phyloP scores from a whole-genome alignment of 2,797 vertebrate species.

The Amblyopsis hoosieri region DNA sequence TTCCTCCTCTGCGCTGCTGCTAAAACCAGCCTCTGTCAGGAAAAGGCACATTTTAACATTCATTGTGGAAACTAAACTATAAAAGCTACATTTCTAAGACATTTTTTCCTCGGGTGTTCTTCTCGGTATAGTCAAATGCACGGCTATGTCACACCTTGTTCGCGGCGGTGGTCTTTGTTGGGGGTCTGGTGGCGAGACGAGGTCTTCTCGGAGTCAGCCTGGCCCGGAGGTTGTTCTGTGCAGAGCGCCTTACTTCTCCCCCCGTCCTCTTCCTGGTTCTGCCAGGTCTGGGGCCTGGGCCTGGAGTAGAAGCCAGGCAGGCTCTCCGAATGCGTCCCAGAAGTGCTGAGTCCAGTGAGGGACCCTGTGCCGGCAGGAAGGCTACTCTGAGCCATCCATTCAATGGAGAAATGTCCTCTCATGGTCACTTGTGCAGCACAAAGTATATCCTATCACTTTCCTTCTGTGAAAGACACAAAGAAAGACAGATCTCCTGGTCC shows the following conservation, averaged over 20 bases:
- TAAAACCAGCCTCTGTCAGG: conserved; percentile 51
- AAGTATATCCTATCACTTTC: not conserved
- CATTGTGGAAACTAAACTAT: not conserved
- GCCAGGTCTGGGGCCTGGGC: conserved; percentile 23
- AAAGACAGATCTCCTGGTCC: not conserved
- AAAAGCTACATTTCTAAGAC: not conserved
- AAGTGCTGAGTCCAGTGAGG: conserved; percentile 34
- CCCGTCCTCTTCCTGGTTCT: conserved; percentile 17
- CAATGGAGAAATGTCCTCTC: conserved; percentile 78
- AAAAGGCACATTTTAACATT: not conserved
- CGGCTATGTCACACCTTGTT: conserved; percentile 35
- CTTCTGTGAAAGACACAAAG: not conserved
- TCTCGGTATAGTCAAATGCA: not conserved
- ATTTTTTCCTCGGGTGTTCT: not conserved
- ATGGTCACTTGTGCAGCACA: conserved; percentile 45
- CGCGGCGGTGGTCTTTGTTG: not conserved
- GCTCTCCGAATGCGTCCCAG: conserved; percentile 73
- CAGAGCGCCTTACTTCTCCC: not conserved
- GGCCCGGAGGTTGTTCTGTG: not conserved
- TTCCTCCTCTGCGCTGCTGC: conserved; percentile 75
- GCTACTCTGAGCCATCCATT: conserved; percentile 84
- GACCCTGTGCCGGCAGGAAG: conserved; percentile 1
- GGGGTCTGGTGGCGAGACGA: conserved; percentile 15
- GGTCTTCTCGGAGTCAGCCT: conserved; percentile 2
- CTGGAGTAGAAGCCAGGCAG: conserved; percentile 79